Percentiles rank a stretch among this genome's conserved stretches.
Conservation (phyloP, 2,888 invertebrate species). For the Helobdella robusta region DNA sequence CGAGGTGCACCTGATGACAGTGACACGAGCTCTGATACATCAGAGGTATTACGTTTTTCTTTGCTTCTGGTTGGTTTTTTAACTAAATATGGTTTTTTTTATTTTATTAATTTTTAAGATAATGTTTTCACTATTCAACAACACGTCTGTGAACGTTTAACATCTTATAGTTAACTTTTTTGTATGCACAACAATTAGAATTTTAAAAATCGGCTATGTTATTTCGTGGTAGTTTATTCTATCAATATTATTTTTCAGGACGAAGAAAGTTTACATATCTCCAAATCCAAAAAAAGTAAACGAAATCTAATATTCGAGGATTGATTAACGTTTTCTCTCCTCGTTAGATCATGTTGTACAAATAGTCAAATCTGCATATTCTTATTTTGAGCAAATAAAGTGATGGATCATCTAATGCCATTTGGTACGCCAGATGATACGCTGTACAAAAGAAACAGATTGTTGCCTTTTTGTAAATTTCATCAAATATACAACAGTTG, state of each 20-base stretch:
- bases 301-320: slow-evolving; percentile 76
- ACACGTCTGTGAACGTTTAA: background rate
- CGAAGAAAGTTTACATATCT: slow-evolving; percentile 71
- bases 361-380: too few relatives aligned
- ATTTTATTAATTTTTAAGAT: background rate
- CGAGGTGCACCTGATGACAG: slow-evolving; percentile 45
- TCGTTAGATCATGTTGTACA: too few relatives aligned
- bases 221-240: too few relatives aligned
- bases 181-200: too few relatives aligned
- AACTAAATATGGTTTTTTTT: background rate
- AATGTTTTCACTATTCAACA: background rate
- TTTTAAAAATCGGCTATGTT: too few relatives aligned
- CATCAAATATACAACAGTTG: too few relatives aligned
- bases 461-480: too few relatives aligned
- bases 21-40: slow-evolving; percentile 58
- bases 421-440: too few relatives aligned
- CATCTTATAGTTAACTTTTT: background rate
- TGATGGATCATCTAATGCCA: too few relatives aligned
- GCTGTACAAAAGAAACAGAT: too few relatives aligned
- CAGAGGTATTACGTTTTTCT: slow-evolving; percentile 37
- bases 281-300: slow-evolving; percentile 75
- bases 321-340: too few relatives aligned
- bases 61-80: background rate
- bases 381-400: too few relatives aligned
- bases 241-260: slow-evolving; percentile 60